Conservation (phyloP, 2,113 vertebrate genomes). For the Sarotherodon lohbergeri region DNA sequence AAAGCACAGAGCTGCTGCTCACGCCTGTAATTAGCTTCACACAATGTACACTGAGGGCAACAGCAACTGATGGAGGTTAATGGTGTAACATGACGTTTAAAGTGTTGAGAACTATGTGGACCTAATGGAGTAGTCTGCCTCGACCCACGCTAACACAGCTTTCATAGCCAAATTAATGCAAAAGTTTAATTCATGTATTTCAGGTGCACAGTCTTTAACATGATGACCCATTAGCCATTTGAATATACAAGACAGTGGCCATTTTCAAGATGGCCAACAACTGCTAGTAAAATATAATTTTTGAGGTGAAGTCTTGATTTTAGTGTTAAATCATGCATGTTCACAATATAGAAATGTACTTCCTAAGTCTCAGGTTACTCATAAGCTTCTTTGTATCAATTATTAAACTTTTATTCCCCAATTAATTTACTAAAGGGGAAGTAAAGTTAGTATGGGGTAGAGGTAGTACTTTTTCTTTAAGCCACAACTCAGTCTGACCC, state of each 20-base stretch:
- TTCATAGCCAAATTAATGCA: background rate
- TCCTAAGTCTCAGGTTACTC: background rate
- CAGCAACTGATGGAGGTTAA: slow-evolving; percentile 51
- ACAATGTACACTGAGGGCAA: slow-evolving; percentile 40
- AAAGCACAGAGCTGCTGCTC: background rate
- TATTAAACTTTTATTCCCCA: fast-evolving
- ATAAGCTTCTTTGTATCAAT: background rate
- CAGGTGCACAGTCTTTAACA: background rate
- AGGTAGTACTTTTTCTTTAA: background rate
- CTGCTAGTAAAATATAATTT: background rate
- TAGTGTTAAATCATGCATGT: background rate
- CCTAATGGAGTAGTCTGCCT: slow-evolving; percentile 1
- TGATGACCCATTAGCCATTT: background rate
- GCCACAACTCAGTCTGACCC: background rate
- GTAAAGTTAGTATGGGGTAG: background rate
- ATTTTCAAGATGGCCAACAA: background rate
- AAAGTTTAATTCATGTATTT: background rate
- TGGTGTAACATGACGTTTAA: slow-evolving; percentile 13
- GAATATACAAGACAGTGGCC: background rate
- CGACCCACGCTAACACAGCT: background rate
- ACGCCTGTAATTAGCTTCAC: slow-evolving; percentile 40
- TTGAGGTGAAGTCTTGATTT: background rate
- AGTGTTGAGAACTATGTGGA: background rate
- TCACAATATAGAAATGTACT: background rate
- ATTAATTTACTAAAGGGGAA: background rate